These are phyloP conservation scores for Holothuria glaberrima DNA, from an alignment of 35 echinoderm and acorn worm species.

Conservation along the genomic window DNA sequence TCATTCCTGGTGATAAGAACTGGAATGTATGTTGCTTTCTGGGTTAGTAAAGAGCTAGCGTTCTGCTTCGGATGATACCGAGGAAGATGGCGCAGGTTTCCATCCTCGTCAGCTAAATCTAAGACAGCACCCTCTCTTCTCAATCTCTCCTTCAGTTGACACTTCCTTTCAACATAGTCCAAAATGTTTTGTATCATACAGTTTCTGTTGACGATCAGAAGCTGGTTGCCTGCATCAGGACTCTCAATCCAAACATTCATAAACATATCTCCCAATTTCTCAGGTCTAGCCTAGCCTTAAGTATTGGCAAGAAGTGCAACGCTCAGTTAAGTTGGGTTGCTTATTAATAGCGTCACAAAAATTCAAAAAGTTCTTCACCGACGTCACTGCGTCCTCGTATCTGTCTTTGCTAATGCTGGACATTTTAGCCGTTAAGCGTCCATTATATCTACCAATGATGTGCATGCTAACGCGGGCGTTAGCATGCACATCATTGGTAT, in stretches of 20 bases:
- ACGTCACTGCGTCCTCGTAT: too few relatives aligned
- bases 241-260: constrained; percentile 56
- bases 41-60: background rate
- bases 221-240: constrained; percentile 19
- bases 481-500: too few relatives aligned
- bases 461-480: too few relatives aligned
- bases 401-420: too few relatives aligned
- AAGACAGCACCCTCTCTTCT: background rate
- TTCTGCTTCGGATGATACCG: constrained; percentile 39
- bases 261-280: constrained; percentile 5
- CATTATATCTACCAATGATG: too few relatives aligned
- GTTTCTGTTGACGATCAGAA: constrained; percentile 31
- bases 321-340: too few relatives aligned
- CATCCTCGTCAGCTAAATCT: constrained; percentile 48
- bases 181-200: constrained; percentile 41
- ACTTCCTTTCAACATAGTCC: constrained; percentile 25
- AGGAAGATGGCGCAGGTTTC: constrained; percentile 15
- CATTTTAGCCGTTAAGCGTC: too few relatives aligned
- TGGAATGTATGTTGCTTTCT: constrained; percentile 56
- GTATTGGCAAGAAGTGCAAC: too few relatives aligned
- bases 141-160: constrained; percentile 3
- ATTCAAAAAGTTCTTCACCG: too few relatives aligned
- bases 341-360: too few relatives aligned
- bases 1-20: constrained; percentile 41
- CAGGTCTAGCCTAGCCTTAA: too few relatives aligned